Percentiles rank a stretch among this genome's conserved stretches.
Conservation (phyloP, 1,140 invertebrate genomes). For the Drosophila aff. region DNA sequence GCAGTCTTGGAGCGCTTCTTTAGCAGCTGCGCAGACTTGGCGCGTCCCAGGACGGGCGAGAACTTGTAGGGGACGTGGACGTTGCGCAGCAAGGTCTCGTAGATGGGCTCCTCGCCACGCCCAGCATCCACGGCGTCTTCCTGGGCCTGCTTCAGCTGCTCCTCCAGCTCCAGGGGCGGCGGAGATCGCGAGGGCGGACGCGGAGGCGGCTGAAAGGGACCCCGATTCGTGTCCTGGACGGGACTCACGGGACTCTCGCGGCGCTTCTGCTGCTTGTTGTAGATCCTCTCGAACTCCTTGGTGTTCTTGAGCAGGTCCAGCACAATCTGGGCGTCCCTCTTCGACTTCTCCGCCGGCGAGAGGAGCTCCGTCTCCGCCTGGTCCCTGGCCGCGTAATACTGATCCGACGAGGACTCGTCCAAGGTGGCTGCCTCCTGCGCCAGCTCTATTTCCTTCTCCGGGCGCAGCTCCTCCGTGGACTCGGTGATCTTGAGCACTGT, state of each 20-base stretch:
- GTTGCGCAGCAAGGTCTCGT: slow-evolving; percentile 80
- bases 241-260: slow-evolving; percentile 62
- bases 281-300: slow-evolving; percentile 92
- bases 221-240: slow-evolving; percentile 20
- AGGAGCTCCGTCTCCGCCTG: slow-evolving; percentile 55
- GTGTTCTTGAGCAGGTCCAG: slow-evolving; percentile 93
- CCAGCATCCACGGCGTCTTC: slow-evolving; percentile 13
- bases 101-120: slow-evolving; percentile 71
- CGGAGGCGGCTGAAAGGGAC: slow-evolving; percentile 49
- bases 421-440: slow-evolving; percentile 55
- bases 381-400: slow-evolving; percentile 36
- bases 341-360: slow-evolving; percentile 59
- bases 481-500: slow-evolving; percentile 88
- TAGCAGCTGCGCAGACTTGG: slow-evolving; percentile 70
- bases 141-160: slow-evolving; percentile 24
- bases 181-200: slow-evolving; percentile 70
- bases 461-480: slow-evolving; percentile 87
- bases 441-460: slow-evolving; percentile 35
- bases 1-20: slow-evolving; percentile 59
- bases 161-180: slow-evolving; percentile 67
- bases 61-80: slow-evolving; percentile 85
- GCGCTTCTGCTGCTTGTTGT: slow-evolving; percentile 89
- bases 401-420: slow-evolving; percentile 27
- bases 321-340: slow-evolving; percentile 87
- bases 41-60: slow-evolving; percentile 72